Base-by-base conservation (phyloP, 37 sponge, comb jelly and placozoan species). In the Crambe crambe region DNA sequence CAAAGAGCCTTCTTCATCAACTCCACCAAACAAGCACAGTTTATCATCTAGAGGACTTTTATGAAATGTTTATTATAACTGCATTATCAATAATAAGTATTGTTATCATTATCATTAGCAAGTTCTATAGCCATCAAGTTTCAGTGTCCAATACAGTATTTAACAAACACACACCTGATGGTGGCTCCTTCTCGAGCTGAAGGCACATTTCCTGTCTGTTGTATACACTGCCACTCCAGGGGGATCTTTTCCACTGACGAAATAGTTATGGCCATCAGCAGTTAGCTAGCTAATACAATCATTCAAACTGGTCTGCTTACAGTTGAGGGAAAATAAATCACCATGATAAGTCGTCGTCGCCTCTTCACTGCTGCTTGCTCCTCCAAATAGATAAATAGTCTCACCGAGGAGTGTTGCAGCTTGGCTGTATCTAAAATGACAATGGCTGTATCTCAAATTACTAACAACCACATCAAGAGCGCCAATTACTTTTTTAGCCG, bases 371-470 rank as follows among this genome's bases (percentile, higher is more conserved):
- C 62, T 65, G 1, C 58, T 71, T 29, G 70, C 60, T 29, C 92
- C 92, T 37, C 92, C 92, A 43, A 80, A 91, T 65, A 83, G 23
- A 42, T 83, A 91, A 29, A 79, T 37, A n/a, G 57, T 70, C 57
- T 68, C 47, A 44, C 76, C 88, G 6, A 83, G 56, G 3, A 79
- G 64, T 6, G 72, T 75, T 40, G 51, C 35, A 1, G 68, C 87
- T 37, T 87, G 88, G 68, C 88, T 84, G 65, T 68, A 81, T 68
- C 90, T 90, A 42, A n/a, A 47, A 21, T 4, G 31, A 32, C 4
- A 6, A 47, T 47, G 12, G 51, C 9, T 42, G 42, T 23, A 21
- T 2, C 35, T 22, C 29, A 1, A 56, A 25, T 18, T 76, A 12
- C 6, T 4, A 20, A 69, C 27, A 29, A 38, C 38, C 39, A 32